phyloP scores from a whole-genome alignment of 2,888 invertebrate genomes.

The Criorhina ranunculi region DNA sequence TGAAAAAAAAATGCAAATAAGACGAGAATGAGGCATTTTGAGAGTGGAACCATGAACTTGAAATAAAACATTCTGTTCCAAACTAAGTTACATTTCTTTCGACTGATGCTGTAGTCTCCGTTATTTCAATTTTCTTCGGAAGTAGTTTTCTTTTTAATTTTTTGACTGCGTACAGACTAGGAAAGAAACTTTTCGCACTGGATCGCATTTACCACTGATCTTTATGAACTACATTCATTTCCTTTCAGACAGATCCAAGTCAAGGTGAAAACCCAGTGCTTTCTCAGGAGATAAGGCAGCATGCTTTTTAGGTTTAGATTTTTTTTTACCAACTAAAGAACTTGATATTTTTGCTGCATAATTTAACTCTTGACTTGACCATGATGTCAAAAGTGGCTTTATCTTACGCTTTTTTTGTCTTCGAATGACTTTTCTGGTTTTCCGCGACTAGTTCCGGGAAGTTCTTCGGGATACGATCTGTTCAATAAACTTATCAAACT shows the following conservation, averaged over 20 bases:
- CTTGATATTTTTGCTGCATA: background rate
- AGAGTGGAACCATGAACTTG: no score
- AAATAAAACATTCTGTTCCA: background rate
- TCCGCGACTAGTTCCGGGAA: background rate
- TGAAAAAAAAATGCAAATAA: no score
- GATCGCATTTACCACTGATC: background rate
- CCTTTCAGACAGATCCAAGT: background rate
- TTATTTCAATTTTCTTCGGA: background rate
- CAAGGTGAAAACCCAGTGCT: no score
- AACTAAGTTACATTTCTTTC: no score
- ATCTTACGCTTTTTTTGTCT: background rate
- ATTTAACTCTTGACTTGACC: no score
- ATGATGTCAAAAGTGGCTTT: no score
- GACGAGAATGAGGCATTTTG: no score
- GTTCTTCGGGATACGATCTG: background rate
- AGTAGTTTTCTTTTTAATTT: background rate
- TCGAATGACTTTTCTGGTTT: background rate
- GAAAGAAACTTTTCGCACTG: background rate
- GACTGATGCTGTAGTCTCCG: background rate
- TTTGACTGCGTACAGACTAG: background rate
- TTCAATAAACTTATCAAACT: constrained; percentile 1
- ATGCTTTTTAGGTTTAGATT: background rate
- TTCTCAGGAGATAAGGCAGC: background rate
- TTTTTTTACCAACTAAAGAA: background rate
- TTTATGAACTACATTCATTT: background rate